These are phyloP conservation scores for Synanthedon vespiformis DNA, from an alignment of 2,888 invertebrate species.

Conservation along the genomic window DNA sequence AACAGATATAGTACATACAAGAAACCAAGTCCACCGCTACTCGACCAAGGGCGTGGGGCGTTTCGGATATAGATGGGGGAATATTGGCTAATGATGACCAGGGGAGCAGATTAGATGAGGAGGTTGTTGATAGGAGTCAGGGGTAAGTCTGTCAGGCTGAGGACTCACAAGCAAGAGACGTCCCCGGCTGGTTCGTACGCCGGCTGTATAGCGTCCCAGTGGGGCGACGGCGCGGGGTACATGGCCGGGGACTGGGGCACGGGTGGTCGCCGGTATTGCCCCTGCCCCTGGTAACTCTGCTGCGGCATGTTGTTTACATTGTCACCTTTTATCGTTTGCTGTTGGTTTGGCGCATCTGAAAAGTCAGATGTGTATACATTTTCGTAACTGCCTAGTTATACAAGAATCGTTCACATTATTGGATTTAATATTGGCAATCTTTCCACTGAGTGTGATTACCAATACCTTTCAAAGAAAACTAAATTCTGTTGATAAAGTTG, in stretches of 20 bases:
- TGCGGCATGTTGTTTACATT: conserved; percentile 68
- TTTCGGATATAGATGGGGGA: conserved; percentile 5
- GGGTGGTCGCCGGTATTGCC: conserved; percentile 48
- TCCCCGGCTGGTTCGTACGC: conserved; percentile 64
- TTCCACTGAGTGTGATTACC: too few species aligned
- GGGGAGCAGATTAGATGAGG: background rate
- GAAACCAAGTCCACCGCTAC: conserved; percentile 70
- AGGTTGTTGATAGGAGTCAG: conserved; percentile 25
- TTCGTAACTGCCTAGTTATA: background rate
- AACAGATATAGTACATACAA: conserved; percentile 45
- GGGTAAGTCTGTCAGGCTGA: conserved; percentile 31
- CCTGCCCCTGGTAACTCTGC: conserved; percentile 48
- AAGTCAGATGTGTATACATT: conserved; percentile 19
- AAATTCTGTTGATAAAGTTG: too few species aligned
- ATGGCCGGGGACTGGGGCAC: conserved; percentile 34
- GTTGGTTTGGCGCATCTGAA: conserved; percentile 59
- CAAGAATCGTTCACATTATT: too few species aligned
- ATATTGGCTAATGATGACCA: background rate
- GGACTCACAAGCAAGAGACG: conserved; percentile 69
- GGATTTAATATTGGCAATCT: too few species aligned
- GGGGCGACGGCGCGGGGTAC: conserved; percentile 43
- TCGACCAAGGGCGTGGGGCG: conserved; percentile 31
- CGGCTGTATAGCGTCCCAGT: conserved; percentile 44
- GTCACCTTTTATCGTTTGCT: conserved; percentile 59
- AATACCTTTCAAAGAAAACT: too few species aligned